Base-by-base conservation (phyloP, 2,797 vertebrate genomes). In the Clarias fuscus region DNA sequence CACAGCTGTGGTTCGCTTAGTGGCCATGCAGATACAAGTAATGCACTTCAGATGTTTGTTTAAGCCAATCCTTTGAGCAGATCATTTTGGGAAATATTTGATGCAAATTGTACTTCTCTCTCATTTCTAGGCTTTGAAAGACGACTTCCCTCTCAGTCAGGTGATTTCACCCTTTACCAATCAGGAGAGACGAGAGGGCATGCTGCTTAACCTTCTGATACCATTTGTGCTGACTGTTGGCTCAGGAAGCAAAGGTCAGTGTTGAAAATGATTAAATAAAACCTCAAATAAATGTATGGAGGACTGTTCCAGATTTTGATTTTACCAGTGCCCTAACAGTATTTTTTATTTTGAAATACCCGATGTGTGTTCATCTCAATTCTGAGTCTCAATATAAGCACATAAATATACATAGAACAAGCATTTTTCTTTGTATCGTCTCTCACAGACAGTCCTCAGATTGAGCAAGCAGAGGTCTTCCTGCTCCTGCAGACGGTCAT, bases 131-230 rank as follows among this genome's bases (percentile, higher is more conserved):
- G 98, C 98, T 90, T 95, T 99, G 93, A 99, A 99, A 94, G 98
- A 99, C 82, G 98, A 99, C 95, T 99, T 99, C 56, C 98, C 98
- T 24, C 96, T 99, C 93, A 98, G 97, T 93, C 98, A 99, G 88
- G 98, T 99, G 95, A 98, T 99, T 94, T 99, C 98, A 86, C 98
- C 98, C 81, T 99, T 99, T 95, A 99, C 98, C 94, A 99, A 99
- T 96, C 97, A 99, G 95, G 98, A 99, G 93, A 96, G 98, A 92
- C 95, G 98, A 91, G 98, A 99, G 93, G 98, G 98, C 91, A 99
- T 99, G 98, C 96, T 99, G 93, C 97, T 99, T 91, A 99, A 99
- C 92, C 96, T 99, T 85, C 96, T 99, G 85, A 99, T 99, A 92
- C 98, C 98, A 86, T 99, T 99, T 92, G 98, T 99, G 87, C 95